phyloP scores from a whole-genome alignment of 2,888 invertebrate genomes.

The Smittia aterrima region DNA sequence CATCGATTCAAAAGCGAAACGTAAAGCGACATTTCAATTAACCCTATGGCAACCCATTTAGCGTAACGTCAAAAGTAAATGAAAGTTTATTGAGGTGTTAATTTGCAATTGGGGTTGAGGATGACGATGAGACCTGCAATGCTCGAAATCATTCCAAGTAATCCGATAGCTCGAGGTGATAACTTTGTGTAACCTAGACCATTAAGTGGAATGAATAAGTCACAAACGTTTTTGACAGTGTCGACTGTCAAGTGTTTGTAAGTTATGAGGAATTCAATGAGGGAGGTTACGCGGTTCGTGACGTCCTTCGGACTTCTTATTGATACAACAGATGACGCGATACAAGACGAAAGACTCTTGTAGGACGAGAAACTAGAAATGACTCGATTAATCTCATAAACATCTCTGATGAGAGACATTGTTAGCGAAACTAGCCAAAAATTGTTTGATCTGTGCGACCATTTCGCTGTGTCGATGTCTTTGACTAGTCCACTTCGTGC shows the following conservation, averaged over 20 bases:
- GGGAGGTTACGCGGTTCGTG: background rate
- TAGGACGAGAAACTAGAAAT: conserved; percentile 46
- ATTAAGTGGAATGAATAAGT: conserved; percentile 81
- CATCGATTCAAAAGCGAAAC: background rate
- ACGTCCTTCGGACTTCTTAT: conserved; percentile 18
- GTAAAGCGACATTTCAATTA: conserved; percentile 20
- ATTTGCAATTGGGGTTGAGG: conserved; percentile 73
- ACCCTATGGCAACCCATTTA: background rate
- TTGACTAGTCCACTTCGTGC: conserved; percentile 67
- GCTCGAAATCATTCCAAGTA: conserved; percentile 78
- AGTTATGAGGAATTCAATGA: background rate
- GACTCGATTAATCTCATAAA: conserved; percentile 68
- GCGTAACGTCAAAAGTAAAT: background rate
- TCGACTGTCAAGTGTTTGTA: conserved; percentile 73
- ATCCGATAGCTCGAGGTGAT: conserved; percentile 74
- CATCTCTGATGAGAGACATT: conserved; percentile 75
- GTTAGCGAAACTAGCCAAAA: conserved; percentile 84
- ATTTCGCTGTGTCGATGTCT: conserved; percentile 69
- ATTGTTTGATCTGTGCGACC: conserved; percentile 70
- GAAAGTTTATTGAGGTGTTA: conserved; percentile 58
- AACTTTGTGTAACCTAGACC: conserved; percentile 75
- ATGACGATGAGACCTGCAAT: conserved; percentile 73
- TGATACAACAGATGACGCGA: conserved; percentile 14
- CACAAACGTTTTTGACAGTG: conserved; percentile 80
- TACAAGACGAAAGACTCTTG: conserved; percentile 30